These are phyloP conservation scores for Zaprionus lineosus DNA, from an alignment of 2,888 invertebrate species.

Conservation along the genomic window DNA sequence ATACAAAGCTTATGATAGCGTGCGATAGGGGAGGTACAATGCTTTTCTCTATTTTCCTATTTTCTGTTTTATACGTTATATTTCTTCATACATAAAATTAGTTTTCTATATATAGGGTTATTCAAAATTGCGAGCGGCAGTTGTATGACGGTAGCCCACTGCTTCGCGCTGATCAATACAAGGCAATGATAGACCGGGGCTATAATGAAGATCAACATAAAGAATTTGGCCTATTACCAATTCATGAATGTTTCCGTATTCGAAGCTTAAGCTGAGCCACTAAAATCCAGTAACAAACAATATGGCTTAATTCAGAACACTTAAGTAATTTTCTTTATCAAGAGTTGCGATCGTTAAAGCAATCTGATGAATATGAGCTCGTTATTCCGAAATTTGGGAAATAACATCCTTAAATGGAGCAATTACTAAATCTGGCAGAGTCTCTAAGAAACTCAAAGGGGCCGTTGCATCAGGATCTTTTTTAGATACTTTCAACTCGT, in stretches of 20 bases:
- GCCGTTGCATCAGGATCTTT: slow-evolving; percentile 90
- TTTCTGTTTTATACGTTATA: too few relatives aligned
- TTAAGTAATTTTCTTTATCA: slow-evolving; percentile 96
- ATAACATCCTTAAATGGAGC: slow-evolving; percentile 86
- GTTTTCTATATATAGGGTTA: too few relatives aligned
- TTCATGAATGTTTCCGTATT: slow-evolving; percentile 93
- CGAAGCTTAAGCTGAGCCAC: slow-evolving; percentile 94
- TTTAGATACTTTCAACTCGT: slow-evolving; percentile 94
- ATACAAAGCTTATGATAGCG: too few relatives aligned
- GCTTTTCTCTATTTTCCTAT: too few relatives aligned
- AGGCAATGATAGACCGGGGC: slow-evolving; percentile 86
- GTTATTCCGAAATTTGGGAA: slow-evolving; percentile 87
- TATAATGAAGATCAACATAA: slow-evolving; percentile 86
- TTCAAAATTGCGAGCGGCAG: slow-evolving; percentile 96
- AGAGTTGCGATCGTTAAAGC: slow-evolving; percentile 91
- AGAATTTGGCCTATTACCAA: slow-evolving; percentile 87
- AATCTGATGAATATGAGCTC: slow-evolving; percentile 90
- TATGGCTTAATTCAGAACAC: slow-evolving; percentile 96
- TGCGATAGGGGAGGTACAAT: too few relatives aligned
- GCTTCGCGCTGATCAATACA: slow-evolving; percentile 90
- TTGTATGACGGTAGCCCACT: slow-evolving; percentile 95
- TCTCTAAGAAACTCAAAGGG: slow-evolving; percentile 89
- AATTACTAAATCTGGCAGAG: slow-evolving; percentile 91
- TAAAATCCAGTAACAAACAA: too few relatives aligned
- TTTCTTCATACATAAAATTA: too few relatives aligned